Percentiles rank a stretch among this genome's conserved stretches.
phyloP scores from a whole-genome alignment of 2,113 vertebrate genomes.

The Pogonocichla stellata region DNA sequence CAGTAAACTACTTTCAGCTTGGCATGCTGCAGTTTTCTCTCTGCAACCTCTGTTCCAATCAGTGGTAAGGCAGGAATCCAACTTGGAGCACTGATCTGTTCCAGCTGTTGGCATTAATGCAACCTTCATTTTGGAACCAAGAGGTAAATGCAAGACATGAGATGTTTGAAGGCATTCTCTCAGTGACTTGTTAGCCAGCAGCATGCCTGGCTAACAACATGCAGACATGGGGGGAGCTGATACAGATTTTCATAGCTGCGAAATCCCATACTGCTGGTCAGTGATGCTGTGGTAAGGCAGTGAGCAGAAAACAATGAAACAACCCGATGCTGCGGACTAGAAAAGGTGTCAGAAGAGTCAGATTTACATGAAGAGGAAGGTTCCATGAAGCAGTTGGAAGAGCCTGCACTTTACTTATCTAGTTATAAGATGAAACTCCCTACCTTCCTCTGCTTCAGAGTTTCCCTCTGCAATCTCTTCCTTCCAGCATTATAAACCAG shows the following conservation, averaged over 20 bases:
- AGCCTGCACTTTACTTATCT: not conserved
- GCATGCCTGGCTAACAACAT: not conserved
- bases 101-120: slow-evolving; percentile 55
- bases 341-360: not conserved
- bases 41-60: not conserved
- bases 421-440: not conserved
- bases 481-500: not conserved
- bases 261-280: not conserved
- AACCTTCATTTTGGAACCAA: slow-evolving; percentile 36
- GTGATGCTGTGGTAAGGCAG: not conserved
- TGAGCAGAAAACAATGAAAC: not conserved
- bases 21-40: slow-evolving; percentile 1
- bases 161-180: slow-evolving; percentile 20
- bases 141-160: slow-evolving; percentile 15
- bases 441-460: not conserved
- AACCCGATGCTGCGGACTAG: not conserved
- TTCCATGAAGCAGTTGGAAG: not conserved
- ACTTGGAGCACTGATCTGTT: slow-evolving; percentile 30
- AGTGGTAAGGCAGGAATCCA: slow-evolving; percentile 37
- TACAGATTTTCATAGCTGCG: not conserved
- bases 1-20: slow-evolving; percentile 33
- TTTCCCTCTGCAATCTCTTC: not conserved
- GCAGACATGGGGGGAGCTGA: not conserved
- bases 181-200: not conserved
- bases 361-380: not conserved